A percentile compares a stretch with the other conserved stretches of the same genome.
phyloP scores from a whole-genome alignment of 2,113 vertebrate genomes.

The Leucopsar rothschildi region DNA sequence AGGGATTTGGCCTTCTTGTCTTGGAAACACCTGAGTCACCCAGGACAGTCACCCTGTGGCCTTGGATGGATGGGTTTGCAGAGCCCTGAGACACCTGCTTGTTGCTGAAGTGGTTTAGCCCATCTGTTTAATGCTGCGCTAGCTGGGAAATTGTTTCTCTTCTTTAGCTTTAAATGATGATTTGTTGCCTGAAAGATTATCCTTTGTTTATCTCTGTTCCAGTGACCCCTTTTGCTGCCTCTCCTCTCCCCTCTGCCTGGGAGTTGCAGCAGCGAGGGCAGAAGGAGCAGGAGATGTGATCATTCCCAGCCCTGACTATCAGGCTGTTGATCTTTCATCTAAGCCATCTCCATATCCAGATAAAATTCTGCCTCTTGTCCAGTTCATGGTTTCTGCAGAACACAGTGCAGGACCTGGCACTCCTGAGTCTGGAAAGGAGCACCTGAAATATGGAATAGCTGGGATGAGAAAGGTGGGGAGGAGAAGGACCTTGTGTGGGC shows the following conservation, averaged over 20 bases:
- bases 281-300: not conserved
- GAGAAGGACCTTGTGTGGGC: not conserved
- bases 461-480: not conserved
- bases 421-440: not conserved
- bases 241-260: not conserved
- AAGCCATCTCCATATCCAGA: not conserved
- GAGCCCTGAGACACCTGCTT: not conserved
- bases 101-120: constrained; percentile 31
- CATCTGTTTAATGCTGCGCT: constrained; percentile 18
- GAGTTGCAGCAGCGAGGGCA: fast-evolving
- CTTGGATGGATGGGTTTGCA: not conserved
- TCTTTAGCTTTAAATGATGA: constrained; percentile 43
- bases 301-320: not conserved
- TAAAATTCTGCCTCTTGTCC: not conserved
- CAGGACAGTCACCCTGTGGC: not conserved
- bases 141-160: constrained; percentile 29
- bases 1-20: not conserved
- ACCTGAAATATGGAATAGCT: not conserved
- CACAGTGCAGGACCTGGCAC: not conserved
- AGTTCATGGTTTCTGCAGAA: not conserved
- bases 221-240: constrained; percentile 1
- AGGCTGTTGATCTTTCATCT: not conserved
- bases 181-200: constrained; percentile 51
- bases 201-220: constrained; percentile 39
- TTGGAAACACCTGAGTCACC: not conserved